Evolutionary conservation across 2,113 vertebrate genomes (phyloP).

Genomic region (Festucalex cinctus): DNA sequence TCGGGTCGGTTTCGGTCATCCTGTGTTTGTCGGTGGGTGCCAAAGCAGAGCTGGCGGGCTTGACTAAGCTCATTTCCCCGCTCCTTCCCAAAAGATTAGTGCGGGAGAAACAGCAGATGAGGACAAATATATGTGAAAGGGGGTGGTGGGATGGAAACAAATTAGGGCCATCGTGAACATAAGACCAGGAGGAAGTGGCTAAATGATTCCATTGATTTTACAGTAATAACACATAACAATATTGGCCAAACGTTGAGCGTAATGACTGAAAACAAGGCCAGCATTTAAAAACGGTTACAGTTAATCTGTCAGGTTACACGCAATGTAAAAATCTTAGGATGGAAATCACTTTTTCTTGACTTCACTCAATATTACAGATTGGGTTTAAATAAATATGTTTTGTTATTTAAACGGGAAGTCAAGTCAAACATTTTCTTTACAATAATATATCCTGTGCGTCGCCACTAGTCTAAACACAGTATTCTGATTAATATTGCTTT

Average conservation of each 20-base stretch:
- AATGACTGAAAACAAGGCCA: neutral
- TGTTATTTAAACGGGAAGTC: no score
- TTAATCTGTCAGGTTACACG: neutral
- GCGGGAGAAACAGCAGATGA: neutral
- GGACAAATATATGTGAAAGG: neutral
- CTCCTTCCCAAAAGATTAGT: slow-evolving; percentile 4
- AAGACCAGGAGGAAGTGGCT: neutral
- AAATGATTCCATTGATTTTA: neutral
- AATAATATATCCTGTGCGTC: no score
- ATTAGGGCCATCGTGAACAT: neutral
- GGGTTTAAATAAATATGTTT: no score
- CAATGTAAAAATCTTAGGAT: no score
- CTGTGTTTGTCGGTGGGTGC: neutral
- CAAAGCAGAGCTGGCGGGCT: slow-evolving; percentile 4
- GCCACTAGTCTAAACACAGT: no score
- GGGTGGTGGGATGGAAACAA: neutral
- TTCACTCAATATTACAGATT: no score
- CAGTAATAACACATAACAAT: neutral
- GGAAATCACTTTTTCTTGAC: no score
- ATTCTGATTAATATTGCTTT: no score
- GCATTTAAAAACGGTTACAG: neutral
- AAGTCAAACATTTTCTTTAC: no score
- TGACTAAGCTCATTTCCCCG: slow-evolving; percentile 10
- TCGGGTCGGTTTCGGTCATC: neutral
- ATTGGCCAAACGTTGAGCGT: neutral